Evolutionary conservation across 2,113 vertebrate species (phyloP).

Genomic region (Manacus vitellinus): DNA sequence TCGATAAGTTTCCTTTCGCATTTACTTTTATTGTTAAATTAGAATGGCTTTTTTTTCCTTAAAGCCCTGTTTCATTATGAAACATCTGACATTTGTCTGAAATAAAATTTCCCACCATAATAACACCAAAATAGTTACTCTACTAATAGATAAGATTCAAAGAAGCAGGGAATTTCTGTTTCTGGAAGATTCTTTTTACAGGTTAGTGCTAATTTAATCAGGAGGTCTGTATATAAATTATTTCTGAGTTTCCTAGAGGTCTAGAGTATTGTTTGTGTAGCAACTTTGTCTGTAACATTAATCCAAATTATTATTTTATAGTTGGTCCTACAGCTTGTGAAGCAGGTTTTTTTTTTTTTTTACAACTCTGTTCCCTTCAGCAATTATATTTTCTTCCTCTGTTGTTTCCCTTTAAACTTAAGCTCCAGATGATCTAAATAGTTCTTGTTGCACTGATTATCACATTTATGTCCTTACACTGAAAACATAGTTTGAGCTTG

Average conservation of each 20-base stretch:
- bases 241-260: neutral
- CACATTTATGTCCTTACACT: neutral
- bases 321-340: neutral
- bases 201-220: neutral
- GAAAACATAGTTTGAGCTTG: neutral
- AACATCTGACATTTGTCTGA: neutral
- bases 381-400: neutral
- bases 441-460: slow-evolving; percentile 8
- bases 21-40: neutral
- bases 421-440: neutral
- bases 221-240: slow-evolving; percentile 19
- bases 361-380: neutral
- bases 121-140: neutral
- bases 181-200: slow-evolving; percentile 3
- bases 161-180: neutral
- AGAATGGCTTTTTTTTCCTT: neutral
- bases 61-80: neutral
- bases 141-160: neutral
- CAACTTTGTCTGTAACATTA: neutral
- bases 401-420: neutral
- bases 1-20: neutral
- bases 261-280: neutral
- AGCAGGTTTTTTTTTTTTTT: neutral
- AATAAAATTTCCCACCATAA: neutral
- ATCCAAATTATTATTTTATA: slow-evolving; percentile 30